Evolutionary conservation across 2,797 vertebrate genomes (phyloP).

Genomic region (Sebastes itinus): DNA sequence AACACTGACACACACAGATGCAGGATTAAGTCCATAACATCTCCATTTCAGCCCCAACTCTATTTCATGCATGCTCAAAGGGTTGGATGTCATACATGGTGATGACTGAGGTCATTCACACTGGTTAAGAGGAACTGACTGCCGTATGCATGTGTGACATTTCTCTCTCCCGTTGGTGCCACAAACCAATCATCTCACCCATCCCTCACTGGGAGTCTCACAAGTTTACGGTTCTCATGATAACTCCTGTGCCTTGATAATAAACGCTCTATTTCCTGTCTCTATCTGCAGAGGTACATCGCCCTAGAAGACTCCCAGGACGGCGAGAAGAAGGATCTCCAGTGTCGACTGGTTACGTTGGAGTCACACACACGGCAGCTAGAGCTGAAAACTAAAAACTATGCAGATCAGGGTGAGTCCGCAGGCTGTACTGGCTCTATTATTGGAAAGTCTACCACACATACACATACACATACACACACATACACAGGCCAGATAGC

Average conservation of each 20-base stretch:
- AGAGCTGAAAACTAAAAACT: slow-evolving; percentile 95
- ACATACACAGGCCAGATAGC: background rate
- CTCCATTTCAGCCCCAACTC: background rate
- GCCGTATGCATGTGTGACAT: background rate
- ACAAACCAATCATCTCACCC: background rate
- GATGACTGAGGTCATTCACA: background rate
- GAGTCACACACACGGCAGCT: slow-evolving; percentile 94
- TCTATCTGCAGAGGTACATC: slow-evolving; percentile 90
- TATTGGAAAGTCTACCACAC: background rate
- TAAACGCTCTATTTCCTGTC: background rate
- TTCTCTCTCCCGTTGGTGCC: background rate
- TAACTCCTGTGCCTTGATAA: background rate
- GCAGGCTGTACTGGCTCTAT: background rate
- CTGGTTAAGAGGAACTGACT: background rate
- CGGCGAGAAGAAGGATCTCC: slow-evolving; percentile 96
- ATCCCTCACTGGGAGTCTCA: background rate
- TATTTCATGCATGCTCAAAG: background rate
- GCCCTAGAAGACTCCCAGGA: slow-evolving; percentile 96
- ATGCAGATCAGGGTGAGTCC: slow-evolving; percentile 95
- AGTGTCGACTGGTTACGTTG: slow-evolving; percentile 87
- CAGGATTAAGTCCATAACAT: background rate
- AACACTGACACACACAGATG: background rate
- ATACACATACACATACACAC: background rate
- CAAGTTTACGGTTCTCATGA: background rate
- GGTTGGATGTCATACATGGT: background rate